A percentile compares a stretch with the other conserved stretches of the same genome.
Conservation (phyloP, 2,113 vertebrate genomes). For the Jaculus jaculus region DNA sequence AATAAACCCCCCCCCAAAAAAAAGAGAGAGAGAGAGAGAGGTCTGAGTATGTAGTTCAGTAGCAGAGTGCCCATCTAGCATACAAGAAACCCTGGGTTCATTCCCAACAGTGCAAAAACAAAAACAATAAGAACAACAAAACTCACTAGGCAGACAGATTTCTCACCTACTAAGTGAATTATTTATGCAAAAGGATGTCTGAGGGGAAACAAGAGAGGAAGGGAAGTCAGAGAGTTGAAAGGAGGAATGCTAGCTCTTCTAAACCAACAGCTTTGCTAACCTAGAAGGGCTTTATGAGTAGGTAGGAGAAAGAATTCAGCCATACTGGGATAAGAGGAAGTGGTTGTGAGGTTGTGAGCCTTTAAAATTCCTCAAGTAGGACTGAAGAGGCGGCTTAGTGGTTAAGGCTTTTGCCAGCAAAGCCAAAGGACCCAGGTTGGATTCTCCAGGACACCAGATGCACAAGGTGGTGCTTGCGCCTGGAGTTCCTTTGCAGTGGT, state of each 20-base stretch:
- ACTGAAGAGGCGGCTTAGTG: no score
- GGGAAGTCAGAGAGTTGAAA: neutral
- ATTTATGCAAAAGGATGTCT: neutral
- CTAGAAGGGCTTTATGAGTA: neutral
- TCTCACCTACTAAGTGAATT: neutral
- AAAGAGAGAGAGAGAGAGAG: no score
- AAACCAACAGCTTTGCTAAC: neutral
- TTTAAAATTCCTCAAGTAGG: neutral
- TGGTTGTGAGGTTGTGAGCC: neutral
- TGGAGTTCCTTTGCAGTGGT: no score
- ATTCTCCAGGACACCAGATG: no score
- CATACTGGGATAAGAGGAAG: neutral
- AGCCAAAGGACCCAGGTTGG: no score
- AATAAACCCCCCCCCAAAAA: no score
- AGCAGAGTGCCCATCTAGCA: neutral
- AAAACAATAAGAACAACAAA: no score
- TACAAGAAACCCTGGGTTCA: no score
- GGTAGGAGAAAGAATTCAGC: neutral
- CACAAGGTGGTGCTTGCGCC: no score
- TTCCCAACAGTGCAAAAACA: neutral
- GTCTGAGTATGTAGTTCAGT: neutral
- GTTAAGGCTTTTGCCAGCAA: no score
- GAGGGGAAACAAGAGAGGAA: neutral
- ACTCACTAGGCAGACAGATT: neutral
- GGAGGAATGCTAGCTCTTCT: neutral